Base-by-base conservation (phyloP, 1,140 invertebrate species). In the Neodiprion pinetum region DNA sequence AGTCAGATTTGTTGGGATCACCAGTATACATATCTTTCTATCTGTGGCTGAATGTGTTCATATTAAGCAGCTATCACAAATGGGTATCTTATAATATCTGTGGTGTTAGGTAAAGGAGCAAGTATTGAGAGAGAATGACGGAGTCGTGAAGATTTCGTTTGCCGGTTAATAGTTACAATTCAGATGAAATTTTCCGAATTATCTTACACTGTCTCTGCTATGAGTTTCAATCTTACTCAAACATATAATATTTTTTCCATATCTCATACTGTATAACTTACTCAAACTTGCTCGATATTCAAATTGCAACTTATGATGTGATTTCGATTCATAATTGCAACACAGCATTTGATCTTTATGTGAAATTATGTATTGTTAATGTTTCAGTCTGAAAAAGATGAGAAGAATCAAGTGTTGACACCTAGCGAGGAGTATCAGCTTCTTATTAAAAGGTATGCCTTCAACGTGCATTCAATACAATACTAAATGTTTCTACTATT, bases 361-460 rank as follows among this genome's bases (percentile, higher is more conserved):
- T 9, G 4, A 61, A 61, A 7, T 61, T 61, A 61, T 61, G 5
- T 4, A 61, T 61, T 61, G 9, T 61, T 61, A 61, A 47, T 14
- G 48, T 73, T 79, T 68, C 74, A 85, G 76, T 74, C 77, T 65
- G 88, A 88, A 12, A 89, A 87, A 75, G 88, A 88, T 65, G 87
- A 89, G 69, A 82, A 83, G 72, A 76, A 80, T 9, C 78, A 83
- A 14, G 73, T 76, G 28, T 75, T 89, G 65, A 89, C 87, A 65
- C 87, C 87, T 14, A 89, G 87, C 67, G 87, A 88, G 81, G 87
- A 88, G 78, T 89, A 89, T 73, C 87, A 89, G 48, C 77, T 89
- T 72, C 80, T 89, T 3, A 89, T 89, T 75, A 89, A 88, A 80
- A 84, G 87, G 87, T 88, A 74, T 75, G 49, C 74, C 17, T 49